Base-by-base conservation (phyloP, 2,797 vertebrate genomes). In the Geotrypetes seraphini region DNA sequence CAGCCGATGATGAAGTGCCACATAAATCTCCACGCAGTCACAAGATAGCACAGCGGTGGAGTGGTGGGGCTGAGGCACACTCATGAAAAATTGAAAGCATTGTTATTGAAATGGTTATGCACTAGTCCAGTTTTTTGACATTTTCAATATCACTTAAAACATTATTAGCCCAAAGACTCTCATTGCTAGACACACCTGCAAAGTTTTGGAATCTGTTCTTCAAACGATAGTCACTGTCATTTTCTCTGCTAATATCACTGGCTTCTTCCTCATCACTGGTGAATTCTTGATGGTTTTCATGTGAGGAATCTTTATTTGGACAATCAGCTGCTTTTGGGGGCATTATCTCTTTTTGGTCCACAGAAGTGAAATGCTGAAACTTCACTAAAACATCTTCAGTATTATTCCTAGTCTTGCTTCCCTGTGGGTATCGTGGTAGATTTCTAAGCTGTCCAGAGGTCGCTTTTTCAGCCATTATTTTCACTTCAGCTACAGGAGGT, bases 401-500 rank as follows among this genome's bases (percentile, higher is more conserved):
- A 33, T 73, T 51, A 1, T 39, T 63, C n/a, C 69, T 62, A 14
- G 57, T 62, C 2, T 49, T 38, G 28, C 22, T 42, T 8, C 56
- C 38, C 5, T 17, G 19, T 31, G 34, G 25, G 36, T 29, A 42
- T 0, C 53, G 46, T 10, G 5, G 34, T 26, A 38, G 4, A 1
- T 63, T 44, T 5, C 33, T 38, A 22, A 80, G 69, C 12, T 42
- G 54, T 5, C 78, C 78, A 0, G 39, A 58, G 33, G 55, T 65
- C 16, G 28, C 66, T 30, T 60, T 73, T 8, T 60, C 63, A 28
- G 75, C 76, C 56, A 81, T 64, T 11, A 68, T 59, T 43, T 64
- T 71, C 6, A 84, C 73, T 28, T 79, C 75, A 50, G 10, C 81
- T 84, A 8, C n/a, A n/a, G n/a, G n/a, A n/a, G 12, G 26, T 4